Base-by-base conservation (phyloP, 2,888 invertebrate genomes). In the Campopleginae sp. region DNA sequence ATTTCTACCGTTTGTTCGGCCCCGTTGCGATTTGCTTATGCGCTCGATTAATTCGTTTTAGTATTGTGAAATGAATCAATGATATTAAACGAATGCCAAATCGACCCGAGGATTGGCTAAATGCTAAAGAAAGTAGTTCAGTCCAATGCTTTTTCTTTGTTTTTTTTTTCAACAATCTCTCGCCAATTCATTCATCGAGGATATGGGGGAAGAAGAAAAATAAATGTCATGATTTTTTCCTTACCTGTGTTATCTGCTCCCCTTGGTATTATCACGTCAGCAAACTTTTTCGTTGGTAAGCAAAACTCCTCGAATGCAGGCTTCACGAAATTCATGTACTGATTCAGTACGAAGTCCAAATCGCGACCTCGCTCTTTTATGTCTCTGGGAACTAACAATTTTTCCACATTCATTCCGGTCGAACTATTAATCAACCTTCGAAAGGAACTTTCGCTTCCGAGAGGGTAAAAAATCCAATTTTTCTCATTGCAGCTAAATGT, bases 301-400 rank as follows among this genome's bases (percentile, higher is more conserved):
- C 99, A 99, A 94, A 99, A 99, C 94, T 99, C 99, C 93, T 99
- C 99, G 94, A 99, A 99, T 2, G 99, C 99, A n/a, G 99, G 99
- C 94, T 99, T 99, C 2, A 99, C 99, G 93, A 97, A 98, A 91
- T 97, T 98, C 96, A 98, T 99, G 94, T 99, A 99, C 93, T 99
- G 99, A 91, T 97, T 97, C 44, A 99, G 95, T 12, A 99, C 98
- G 90, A 98, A 97, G 91, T 99, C 98, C 92, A 99, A 94, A 93
- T 98, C 98, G 58, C 99, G 95, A 0, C 98, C 98, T 87, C 98
- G 96, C 94, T 99, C 99, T 92, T 97, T 97, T 74, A 98, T 99
- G 93, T 99, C 99, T 84, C 99, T 96, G 54, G 98, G 97, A 72
- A 99, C 99, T 99, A 94, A 6, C 95, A 94, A 80, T 51, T 78